Percentiles rank a stretch among this genome's conserved stretches.
phyloP scores from a whole-genome alignment of 2,113 vertebrate species.

The Onychostoma macrolepis region DNA sequence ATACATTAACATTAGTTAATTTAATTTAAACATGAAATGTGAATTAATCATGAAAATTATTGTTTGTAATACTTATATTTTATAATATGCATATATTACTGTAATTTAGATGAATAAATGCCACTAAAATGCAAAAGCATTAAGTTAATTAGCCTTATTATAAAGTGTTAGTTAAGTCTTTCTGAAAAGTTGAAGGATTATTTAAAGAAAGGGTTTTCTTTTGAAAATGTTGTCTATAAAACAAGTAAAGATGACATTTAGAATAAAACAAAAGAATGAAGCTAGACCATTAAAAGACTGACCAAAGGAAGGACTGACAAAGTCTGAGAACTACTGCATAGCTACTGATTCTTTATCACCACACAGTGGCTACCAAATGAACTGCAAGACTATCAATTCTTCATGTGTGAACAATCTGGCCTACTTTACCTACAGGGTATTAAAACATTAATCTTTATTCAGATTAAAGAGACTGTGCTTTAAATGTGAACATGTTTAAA shows the following conservation, averaged over 20 bases:
- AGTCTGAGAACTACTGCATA: neutral
- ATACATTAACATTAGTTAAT: neutral
- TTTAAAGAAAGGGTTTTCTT: neutral
- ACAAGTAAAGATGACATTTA: neutral
- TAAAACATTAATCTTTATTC: neutral
- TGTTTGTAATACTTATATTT: no score
- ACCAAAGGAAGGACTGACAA: neutral
- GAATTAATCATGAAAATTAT: neutral
- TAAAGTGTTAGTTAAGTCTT: neutral
- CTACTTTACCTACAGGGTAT: neutral
- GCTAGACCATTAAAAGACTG: neutral
- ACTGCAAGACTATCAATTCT: conserved; percentile 2
- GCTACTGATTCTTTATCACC: conserved; percentile 38
- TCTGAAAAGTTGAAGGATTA: neutral
- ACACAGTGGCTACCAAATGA: conserved; percentile 34
- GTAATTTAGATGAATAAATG: neutral
- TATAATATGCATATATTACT: no score
- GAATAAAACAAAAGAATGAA: neutral
- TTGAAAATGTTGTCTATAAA: neutral
- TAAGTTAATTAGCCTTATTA: neutral
- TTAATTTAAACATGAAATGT: neutral
- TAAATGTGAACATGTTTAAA: neutral
- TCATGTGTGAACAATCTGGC: neutral
- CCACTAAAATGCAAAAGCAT: neutral
- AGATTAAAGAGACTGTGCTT: conserved; percentile 15